Base-by-base conservation (phyloP, 1,140 invertebrate species). In the Diploscapter pachys region DNA sequence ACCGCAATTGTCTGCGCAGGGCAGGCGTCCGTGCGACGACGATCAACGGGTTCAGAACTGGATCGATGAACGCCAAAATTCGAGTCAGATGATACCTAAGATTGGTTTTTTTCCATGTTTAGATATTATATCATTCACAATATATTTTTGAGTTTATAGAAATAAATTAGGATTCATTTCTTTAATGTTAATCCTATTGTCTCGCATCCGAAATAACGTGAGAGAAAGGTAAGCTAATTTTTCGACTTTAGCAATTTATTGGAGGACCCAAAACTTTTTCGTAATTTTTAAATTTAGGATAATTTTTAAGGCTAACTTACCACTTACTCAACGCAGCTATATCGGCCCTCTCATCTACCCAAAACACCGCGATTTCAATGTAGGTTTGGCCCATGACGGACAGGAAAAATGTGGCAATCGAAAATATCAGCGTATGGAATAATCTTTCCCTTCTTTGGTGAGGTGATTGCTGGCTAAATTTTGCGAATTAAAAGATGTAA, bases 291-390 rank as follows among this genome's bases (percentile, higher is more conserved):
- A 31, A 31, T 31, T 31, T 31, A 31, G 31, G 31, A 31, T 31
- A 31, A 31, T 31, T 31, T 31, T 31, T 31, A 65, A 5, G 11
- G 55, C 5, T 67, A 52, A 48, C 66, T 49, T 77, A 83, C 63
- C 73, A 76, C 56, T 68, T 73, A 0, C 81, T 82, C 9, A 82
- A 52, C 11, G 71, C 52, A 4, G 81, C 81, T 51, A 83, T 71
- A 49, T 80, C 83, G 8, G 71, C 73, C 11, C 80, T 64, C 52
- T 84, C 84, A 59, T 85, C 74, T 0, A 83, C 84, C 78, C 81
- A 85, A 71, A 84, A 82, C 5, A 84, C 83, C 4, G 82, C 84
- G 53, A 84, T 86, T 67, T 84, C 83, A 53, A 84, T 80, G 71
- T 81, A 84, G 6, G 79, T 80, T 63, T 84, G 83, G 4, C 82